Conservation (phyloP, 2,797 vertebrate species). For the Enteromius treurensis region DNA sequence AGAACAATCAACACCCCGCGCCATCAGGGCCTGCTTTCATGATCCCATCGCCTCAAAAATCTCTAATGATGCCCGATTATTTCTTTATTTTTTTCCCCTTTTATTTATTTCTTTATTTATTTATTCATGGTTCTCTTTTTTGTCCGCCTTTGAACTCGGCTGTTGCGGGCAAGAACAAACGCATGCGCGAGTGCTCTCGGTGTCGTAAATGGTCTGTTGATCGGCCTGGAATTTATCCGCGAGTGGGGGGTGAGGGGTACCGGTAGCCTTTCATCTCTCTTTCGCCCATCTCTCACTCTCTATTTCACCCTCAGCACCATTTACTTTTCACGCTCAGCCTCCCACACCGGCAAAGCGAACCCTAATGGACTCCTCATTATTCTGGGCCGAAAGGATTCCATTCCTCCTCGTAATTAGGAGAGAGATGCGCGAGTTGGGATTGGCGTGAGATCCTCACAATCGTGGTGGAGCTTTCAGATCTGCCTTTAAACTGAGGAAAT, state of each 20-base stretch:
- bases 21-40: conserved; percentile 46
- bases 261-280: conserved; percentile 71
- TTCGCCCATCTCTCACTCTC: conserved; percentile 46
- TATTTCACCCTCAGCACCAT: conserved; percentile 60
- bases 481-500: conserved; percentile 57
- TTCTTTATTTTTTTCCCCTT: conserved; percentile 57
- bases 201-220: conserved; percentile 64
- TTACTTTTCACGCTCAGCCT: conserved; percentile 62
- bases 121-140: conserved; percentile 36
- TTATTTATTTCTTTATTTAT: conserved; percentile 54
- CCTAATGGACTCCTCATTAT: conserved; percentile 66
- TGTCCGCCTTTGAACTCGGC: conserved; percentile 53
- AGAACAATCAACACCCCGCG: conserved; percentile 49
- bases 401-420: conserved; percentile 58
- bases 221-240: conserved; percentile 69
- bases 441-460: conserved; percentile 21
- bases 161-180: conserved; percentile 51
- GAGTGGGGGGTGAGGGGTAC: conserved; percentile 50
- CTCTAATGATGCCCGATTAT: conserved; percentile 55
- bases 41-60: conserved; percentile 44
- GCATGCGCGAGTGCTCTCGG: conserved; percentile 59
- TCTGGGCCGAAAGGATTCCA: conserved; percentile 45
- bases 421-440: conserved; percentile 50
- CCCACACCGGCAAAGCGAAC: conserved; percentile 54
- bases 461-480: conserved; percentile 59